Evolutionary conservation across 2,113 vertebrate species (phyloP).

Genomic region (Mungos mungo): DNA sequence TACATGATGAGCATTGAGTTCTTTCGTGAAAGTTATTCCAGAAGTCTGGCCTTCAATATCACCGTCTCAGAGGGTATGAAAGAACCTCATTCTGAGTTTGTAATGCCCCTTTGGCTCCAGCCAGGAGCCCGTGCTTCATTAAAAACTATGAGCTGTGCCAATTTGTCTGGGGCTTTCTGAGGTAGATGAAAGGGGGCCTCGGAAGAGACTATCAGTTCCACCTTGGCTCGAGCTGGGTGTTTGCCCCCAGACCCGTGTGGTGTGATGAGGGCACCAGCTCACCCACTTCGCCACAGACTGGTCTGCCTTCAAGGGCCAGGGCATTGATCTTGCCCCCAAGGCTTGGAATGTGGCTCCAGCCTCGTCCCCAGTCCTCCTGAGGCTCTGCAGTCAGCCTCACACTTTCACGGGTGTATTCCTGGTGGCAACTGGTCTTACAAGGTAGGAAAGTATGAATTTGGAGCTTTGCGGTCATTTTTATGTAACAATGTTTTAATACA

Average conservation of each 20-base stretch:
- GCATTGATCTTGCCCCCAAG: slow-evolving; percentile 63
- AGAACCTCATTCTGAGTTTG: slow-evolving; percentile 65
- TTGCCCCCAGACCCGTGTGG: slow-evolving; percentile 56
- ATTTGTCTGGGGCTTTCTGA: slow-evolving; percentile 68
- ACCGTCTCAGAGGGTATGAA: slow-evolving; percentile 59
- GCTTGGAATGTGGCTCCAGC: slow-evolving; percentile 66
- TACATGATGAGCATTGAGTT: not conserved
- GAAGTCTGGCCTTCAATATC: slow-evolving; percentile 47
- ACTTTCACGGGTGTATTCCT: slow-evolving; percentile 86
- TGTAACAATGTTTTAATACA: slow-evolving; percentile 87
- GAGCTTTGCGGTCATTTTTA: slow-evolving; percentile 87
- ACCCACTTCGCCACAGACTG: slow-evolving; percentile 32
- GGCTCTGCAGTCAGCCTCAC: slow-evolving; percentile 76
- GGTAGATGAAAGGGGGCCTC: slow-evolving; percentile 66
- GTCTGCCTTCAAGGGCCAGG: slow-evolving; percentile 13
- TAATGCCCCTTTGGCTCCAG: slow-evolving; percentile 61
- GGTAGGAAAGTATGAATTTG: slow-evolving; percentile 89
- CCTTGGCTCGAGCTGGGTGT: not conserved
- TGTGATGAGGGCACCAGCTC: slow-evolving; percentile 41
- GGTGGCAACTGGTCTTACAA: slow-evolving; percentile 85
- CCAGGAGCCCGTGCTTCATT: slow-evolving; percentile 65
- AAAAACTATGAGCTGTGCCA: slow-evolving; percentile 71
- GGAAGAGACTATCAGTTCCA: slow-evolving; percentile 43
- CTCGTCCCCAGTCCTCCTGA: slow-evolving; percentile 81
- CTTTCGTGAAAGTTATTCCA: not conserved